phyloP scores from a whole-genome alignment of 2,113 vertebrate species.

The Anolis carolinensis region DNA sequence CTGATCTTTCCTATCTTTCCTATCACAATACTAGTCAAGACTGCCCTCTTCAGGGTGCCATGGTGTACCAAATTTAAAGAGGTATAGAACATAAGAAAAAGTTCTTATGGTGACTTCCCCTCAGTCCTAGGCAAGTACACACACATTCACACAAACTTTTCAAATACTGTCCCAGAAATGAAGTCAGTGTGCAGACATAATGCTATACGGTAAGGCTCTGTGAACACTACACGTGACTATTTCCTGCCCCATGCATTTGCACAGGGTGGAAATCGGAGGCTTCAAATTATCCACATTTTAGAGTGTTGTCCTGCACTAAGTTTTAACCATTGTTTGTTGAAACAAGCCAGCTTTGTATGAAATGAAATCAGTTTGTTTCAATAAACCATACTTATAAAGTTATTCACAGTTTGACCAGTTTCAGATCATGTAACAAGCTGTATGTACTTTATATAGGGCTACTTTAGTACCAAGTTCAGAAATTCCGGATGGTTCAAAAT shows the following conservation, averaged over 20 bases:
- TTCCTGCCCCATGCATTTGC: not conserved
- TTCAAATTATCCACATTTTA: not conserved
- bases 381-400: not conserved
- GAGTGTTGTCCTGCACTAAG: not conserved
- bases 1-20: not conserved
- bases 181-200: not conserved
- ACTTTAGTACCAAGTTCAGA: too few relatives aligned
- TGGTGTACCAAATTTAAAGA: not conserved
- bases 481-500: too few relatives aligned
- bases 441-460: not conserved
- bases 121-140: not conserved
- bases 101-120: not conserved
- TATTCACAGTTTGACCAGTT: not conserved
- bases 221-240: not conserved
- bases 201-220: not conserved
- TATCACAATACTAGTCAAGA: not conserved
- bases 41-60: not conserved
- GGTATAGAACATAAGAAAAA: not conserved
- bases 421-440: not conserved
- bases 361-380: not conserved
- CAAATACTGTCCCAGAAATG: not conserved
- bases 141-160: not conserved
- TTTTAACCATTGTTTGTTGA: not conserved
- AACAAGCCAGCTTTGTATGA: not conserved
- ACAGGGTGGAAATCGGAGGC: not conserved